Base-by-base conservation (phyloP, 2,797 vertebrate genomes). In the Scolopax rusticola region DNA sequence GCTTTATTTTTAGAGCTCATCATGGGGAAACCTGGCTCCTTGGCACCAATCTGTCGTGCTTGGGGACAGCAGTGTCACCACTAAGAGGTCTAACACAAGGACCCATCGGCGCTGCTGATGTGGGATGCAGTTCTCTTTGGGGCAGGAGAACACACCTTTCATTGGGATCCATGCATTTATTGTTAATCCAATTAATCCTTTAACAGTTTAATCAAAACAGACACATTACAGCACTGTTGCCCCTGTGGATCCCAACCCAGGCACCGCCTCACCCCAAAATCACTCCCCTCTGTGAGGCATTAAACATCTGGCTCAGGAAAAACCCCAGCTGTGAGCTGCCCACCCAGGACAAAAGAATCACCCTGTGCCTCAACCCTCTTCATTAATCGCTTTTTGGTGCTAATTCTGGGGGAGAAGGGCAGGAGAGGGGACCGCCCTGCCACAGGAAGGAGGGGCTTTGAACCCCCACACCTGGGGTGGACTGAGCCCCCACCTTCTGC, bases 71-170 rank as follows among this genome's bases (percentile, higher is more conserved):
- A 10, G 0, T 7, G 0, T 7, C 41, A 3, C 19, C 28, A 12
- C 24, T 6, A 6, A 2, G 1, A 6, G 9, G 16, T 20, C 7
- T 5, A 40, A 8, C 40, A 2, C 69, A 14, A 68, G 32, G 43
- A 25, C 21, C 11, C 47, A 6, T 9, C 4, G 1, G 21, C 4
- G 38, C 73, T 11, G 48, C 64, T 1, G 8, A 1, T 4, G 1
- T 2, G 1, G 32, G 4, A 2, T 2, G 2, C 19, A 1, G 21
- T 11, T 64, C 23, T 27, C 9, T 14, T 20, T 11, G 3, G 41
- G 63, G 21, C 40, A 47, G 43, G 20, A 78, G 21, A 28, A 56
- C 25, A 12, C 0, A 0, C 0, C 0, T 3, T 11, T 33, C 53
- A 4, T 1, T 6, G 23, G 53, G 24, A 54, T 17, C 59, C 28